Conservation (phyloP, 2,888 invertebrate species). For the Lithophane semibrunnea region DNA sequence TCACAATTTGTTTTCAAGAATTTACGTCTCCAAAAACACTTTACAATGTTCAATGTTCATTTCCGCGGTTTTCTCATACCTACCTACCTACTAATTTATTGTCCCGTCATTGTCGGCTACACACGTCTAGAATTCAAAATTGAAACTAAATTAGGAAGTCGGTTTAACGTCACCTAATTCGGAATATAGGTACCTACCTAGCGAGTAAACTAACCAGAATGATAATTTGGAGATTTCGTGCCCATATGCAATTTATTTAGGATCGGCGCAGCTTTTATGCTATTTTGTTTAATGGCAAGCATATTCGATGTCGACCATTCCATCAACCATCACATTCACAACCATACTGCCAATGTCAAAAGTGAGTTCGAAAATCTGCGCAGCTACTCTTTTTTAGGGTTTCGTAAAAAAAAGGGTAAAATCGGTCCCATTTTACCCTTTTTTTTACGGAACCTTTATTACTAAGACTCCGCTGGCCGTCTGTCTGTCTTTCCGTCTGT, state of each 20-base stretch:
- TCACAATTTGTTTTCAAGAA: conserved; percentile 5
- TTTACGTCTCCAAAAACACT: not conserved
- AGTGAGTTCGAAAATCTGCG: not conserved
- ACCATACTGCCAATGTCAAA: not conserved
- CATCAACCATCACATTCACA: too few species aligned
- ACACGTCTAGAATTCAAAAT: not conserved
- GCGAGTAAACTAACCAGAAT: not conserved
- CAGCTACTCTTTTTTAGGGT: not conserved
- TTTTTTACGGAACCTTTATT: too few species aligned
- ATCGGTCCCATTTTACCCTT: too few species aligned
- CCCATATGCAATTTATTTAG: not conserved
- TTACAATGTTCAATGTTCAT: not conserved
- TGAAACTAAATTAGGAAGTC: not conserved
- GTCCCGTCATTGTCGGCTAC: not conserved
- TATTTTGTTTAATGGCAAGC: not conserved
- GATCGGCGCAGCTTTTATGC: not conserved
- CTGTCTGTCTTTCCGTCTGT: too few species aligned
- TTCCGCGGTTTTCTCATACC: not conserved
- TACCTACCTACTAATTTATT: conserved; percentile 8
- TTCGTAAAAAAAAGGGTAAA: too few species aligned
- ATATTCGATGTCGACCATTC: not conserved
- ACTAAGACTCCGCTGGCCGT: too few species aligned
- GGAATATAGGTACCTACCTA: not conserved
- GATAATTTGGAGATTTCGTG: not conserved
- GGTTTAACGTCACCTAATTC: not conserved